A percentile compares a stretch with the other conserved stretches of the same genome.
Conservation (phyloP, 2,797 vertebrate genomes). For the Ataeniobius toweri region DNA sequence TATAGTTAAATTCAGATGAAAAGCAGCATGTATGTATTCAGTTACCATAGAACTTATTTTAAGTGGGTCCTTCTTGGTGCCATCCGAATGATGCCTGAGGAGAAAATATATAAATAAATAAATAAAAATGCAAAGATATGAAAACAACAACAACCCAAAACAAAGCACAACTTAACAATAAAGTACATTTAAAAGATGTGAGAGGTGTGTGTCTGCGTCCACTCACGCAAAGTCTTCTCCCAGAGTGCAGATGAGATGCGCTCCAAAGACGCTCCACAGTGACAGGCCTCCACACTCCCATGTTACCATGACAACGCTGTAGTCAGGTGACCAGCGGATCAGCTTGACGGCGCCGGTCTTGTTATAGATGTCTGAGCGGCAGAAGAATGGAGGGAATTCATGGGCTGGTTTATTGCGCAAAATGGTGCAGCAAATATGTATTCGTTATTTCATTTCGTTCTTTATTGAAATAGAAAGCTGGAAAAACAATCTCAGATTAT, state of each 20-base stretch:
- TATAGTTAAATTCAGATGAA: not conserved
- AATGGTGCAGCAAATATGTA: not conserved
- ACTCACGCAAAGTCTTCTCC: conserved; percentile 98
- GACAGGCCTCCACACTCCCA: conserved; percentile 96
- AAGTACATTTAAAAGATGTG: not conserved
- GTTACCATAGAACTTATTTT: conserved; percentile 97
- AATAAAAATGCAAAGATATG: not conserved
- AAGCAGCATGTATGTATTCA: conserved; percentile 5
- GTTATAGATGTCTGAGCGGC: conserved; percentile 91
- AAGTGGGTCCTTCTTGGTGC: conserved; percentile 95
- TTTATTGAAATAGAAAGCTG: not conserved
- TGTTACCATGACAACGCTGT: conserved; percentile 93
- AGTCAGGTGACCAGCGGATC: conserved; percentile 97
- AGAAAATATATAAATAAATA: not conserved
- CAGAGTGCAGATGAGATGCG: conserved; percentile 97
- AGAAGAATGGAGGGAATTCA: conserved; percentile 10
- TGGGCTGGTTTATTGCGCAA: not conserved
- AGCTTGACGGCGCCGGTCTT: conserved; percentile 95
- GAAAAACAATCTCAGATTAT: too few species aligned
- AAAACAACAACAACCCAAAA: not conserved
- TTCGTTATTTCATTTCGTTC: not conserved
- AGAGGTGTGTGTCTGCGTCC: conserved; percentile 17
- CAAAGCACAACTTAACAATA: not conserved
- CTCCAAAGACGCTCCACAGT: conserved; percentile 98
- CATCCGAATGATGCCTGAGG: conserved; percentile 92